Conservation (phyloP, 2,797 vertebrate species). For the Amblyopsis hoosieri region DNA sequence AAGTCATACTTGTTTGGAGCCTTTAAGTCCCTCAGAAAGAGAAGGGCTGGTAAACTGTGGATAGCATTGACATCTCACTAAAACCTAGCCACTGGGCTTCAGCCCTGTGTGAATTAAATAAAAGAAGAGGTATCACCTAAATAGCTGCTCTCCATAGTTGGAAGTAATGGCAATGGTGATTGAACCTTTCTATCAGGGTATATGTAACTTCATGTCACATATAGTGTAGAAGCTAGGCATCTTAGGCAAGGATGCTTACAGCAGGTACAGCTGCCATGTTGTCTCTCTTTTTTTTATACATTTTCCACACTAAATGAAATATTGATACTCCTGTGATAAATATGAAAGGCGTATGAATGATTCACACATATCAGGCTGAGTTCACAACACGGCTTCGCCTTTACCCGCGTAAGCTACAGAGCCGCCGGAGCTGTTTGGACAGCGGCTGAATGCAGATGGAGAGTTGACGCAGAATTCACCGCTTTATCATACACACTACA, state of each 20-base stretch:
- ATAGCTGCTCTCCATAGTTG: slow-evolving; percentile 33
- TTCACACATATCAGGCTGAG: background rate
- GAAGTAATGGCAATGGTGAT: no score
- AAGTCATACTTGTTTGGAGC: slow-evolving; percentile 17
- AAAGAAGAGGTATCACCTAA: slow-evolving; percentile 58
- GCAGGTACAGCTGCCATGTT: no score
- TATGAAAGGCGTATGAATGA: slow-evolving; percentile 24
- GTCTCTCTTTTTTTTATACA: background rate
- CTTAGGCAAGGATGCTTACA: no score
- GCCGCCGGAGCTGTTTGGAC: background rate
- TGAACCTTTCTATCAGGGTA: no score
- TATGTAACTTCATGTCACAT: no score
- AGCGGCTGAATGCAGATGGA: background rate
- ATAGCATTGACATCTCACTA: slow-evolving; percentile 53
- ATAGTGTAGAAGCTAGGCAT: no score
- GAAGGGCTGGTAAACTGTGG: slow-evolving; percentile 39
- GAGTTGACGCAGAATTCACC: background rate
- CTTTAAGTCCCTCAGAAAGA: slow-evolving; percentile 28
- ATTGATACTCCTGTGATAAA: background rate
- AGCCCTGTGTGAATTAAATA: slow-evolving; percentile 62
- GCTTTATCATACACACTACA: slow-evolving; percentile 4
- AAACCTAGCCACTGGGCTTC: slow-evolving; percentile 48
- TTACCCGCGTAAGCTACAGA: no score
- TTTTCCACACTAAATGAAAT: background rate
- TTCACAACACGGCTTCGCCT: background rate